Evolutionary conservation across 2,797 vertebrate genomes (phyloP).

Genomic region (Cygnus olor): DNA sequence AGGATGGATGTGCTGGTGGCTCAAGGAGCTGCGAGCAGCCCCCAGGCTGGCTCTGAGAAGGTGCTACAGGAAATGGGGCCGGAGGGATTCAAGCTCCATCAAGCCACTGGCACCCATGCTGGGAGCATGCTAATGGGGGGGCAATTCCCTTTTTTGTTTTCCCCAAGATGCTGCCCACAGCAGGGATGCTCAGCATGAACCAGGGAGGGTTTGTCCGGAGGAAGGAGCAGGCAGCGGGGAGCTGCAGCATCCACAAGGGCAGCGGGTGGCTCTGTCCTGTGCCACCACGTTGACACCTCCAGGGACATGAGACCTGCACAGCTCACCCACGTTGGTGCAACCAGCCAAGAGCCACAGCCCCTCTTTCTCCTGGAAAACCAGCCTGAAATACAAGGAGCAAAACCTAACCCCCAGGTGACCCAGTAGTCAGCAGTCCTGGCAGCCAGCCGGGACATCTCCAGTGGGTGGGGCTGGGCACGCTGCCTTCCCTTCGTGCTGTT

Average conservation of each 20-base stretch:
- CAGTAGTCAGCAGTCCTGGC: not conserved
- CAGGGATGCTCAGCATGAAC: not conserved
- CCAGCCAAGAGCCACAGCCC: not conserved
- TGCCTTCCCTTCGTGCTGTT: not conserved
- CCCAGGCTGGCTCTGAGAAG: not conserved
- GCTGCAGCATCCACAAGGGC: not conserved
- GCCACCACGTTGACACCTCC: too few relatives aligned
- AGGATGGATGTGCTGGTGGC: not conserved
- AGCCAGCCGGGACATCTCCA: not conserved
- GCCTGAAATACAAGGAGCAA: not conserved
- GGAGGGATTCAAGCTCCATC: not conserved
- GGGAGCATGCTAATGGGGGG: too few relatives aligned
- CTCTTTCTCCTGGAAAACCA: not conserved
- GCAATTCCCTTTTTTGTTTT: too few relatives aligned
- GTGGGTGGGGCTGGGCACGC: accelerated
- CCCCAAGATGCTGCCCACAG: not conserved
- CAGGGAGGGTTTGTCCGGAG: not conserved
- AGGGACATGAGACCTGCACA: too few relatives aligned
- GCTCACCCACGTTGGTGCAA: too few relatives aligned
- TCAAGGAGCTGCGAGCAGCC: not conserved
- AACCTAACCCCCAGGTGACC: not conserved
- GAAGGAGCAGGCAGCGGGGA: not conserved
- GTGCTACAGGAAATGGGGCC: not conserved
- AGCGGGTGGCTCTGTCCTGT: too few relatives aligned
- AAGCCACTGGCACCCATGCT: not conserved